A percentile compares a stretch with the other conserved stretches of the same genome.
These are phyloP conservation scores for Drosophila mojavensis DNA, from an alignment of 1,140 invertebrate species.

Conservation along the genomic window DNA sequence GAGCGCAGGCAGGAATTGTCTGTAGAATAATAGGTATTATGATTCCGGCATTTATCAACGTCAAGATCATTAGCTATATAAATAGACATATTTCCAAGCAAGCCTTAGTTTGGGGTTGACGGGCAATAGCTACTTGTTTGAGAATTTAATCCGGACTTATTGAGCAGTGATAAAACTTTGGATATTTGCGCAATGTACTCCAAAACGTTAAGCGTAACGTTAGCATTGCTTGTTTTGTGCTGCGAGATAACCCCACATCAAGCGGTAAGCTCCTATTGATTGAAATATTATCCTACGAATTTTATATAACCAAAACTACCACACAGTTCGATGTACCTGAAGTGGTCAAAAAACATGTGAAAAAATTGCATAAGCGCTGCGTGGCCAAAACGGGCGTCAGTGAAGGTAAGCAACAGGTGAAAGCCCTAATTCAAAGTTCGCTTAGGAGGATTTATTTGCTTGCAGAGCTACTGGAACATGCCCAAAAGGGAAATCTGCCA, in stretches of 20 bases:
- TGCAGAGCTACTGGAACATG: constrained; percentile 27
- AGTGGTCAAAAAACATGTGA: constrained; percentile 55
- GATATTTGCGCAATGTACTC: constrained; percentile 33
- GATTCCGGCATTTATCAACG: constrained; percentile 9
- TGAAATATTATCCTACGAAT: background rate
- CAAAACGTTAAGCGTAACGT: constrained; percentile 19
- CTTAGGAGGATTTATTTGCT: background rate
- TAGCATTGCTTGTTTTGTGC: constrained; percentile 37
- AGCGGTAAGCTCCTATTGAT: constrained; percentile 34
- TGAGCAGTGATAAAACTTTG: background rate
- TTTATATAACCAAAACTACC: background rate
- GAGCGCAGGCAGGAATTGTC: constrained; percentile 75
- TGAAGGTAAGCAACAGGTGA: constrained; percentile 42
- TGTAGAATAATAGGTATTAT: constrained; percentile 61
- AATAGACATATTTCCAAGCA: constrained; percentile 1
- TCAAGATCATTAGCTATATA: constrained; percentile 41
- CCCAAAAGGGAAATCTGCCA: constrained; percentile 40
- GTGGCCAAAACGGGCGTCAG: constrained; percentile 52
- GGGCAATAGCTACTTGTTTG: background rate
- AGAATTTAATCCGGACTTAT: background rate
- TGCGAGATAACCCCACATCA: constrained; percentile 16
- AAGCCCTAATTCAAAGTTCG: background rate
- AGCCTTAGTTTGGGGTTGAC: constrained; percentile 35
- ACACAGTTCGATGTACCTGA: constrained; percentile 55
- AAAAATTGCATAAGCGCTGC: constrained; percentile 60